Evolutionary conservation across 2,113 vertebrate genomes (phyloP), one percentile per base, ranked within the genome.

Genomic region (Leuciscus idus): DNA sequence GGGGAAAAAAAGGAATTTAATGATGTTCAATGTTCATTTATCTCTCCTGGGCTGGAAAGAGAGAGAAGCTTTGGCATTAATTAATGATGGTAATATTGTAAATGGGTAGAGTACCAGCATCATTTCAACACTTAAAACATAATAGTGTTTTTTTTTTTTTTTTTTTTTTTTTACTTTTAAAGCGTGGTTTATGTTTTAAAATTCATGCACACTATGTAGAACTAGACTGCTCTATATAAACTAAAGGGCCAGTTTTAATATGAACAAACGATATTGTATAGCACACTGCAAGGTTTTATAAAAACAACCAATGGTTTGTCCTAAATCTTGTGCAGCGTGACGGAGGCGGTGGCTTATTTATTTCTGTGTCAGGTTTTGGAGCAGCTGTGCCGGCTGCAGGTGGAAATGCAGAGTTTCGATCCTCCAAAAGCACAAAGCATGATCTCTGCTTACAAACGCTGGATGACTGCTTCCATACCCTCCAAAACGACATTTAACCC

Each of bases 21-120:
- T 84, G 82, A 57, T 57, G 48, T 59, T 84, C 30, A 59, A 59
- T 72, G 68, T 84, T 84, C 66, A 73, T 73, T 73, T 74, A 84
- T 84, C 82, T 84, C 82, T 84, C 52, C 50, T 57, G 68, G 82
- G 82, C 48, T 39, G 21, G 23, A 84, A 43, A 26, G 68, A 59
- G 30, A 83, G 82, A 43, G 26, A 55, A 57, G 26, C 50, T 73
- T 74, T 73, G 68, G 66, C 82, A 73, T 84, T 57, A 84, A 73
- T 84, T 73, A 84, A 73, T 55, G 82, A 84, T 73, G 66, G 68
- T 59, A 84, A 84, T 84, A 84, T 73, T 73, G 68, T 73, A 73
- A 84, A 73, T 57, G 66, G 30, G 28, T 72, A 73, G 48, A 19
- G 30, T 83, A 19, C 81, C 10, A n/a, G 43, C 81, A 83, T 83